Conservation (phyloP, 2,888 invertebrate species). For the Dynastes grantii region DNA sequence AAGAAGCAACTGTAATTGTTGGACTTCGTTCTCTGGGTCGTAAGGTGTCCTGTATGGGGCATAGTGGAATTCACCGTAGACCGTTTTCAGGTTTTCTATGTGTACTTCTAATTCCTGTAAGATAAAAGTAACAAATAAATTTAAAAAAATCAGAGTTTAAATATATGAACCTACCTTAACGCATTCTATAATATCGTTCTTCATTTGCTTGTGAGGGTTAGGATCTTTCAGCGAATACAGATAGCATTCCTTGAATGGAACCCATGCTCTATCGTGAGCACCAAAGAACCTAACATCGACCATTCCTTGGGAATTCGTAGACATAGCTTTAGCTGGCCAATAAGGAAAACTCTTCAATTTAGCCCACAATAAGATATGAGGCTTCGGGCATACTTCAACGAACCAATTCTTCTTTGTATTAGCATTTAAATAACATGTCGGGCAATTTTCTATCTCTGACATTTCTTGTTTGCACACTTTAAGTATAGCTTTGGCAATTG, state of each 20-base stretch:
- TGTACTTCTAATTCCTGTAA: constrained; percentile 83
- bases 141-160: background rate
- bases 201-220: constrained; percentile 76
- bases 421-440: constrained; percentile 92
- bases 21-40: constrained; percentile 76
- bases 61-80: constrained; percentile 82
- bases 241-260: constrained; percentile 87
- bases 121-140: background rate
- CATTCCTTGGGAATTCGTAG: constrained; percentile 75
- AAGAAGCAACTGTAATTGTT: constrained; percentile 79
- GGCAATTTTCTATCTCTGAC: constrained; percentile 93
- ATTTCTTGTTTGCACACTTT: constrained; percentile 92
- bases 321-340: constrained; percentile 97
- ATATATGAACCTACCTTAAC: constrained; percentile 70
- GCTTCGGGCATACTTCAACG: constrained; percentile 90
- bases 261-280: constrained; percentile 95
- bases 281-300: constrained; percentile 97
- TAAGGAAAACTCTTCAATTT: constrained; percentile 96
- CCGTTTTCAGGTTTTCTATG: constrained; percentile 80
- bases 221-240: constrained; percentile 86
- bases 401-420: constrained; percentile 92
- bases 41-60: constrained; percentile 81
- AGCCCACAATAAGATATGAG: constrained; percentile 95
- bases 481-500: constrained; percentile 83
- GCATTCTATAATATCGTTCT: constrained; percentile 76